These are phyloP conservation scores for Tragelaphus eurycerus DNA, from an alignment of 2,797 vertebrate species.

Conservation along the genomic window DNA sequence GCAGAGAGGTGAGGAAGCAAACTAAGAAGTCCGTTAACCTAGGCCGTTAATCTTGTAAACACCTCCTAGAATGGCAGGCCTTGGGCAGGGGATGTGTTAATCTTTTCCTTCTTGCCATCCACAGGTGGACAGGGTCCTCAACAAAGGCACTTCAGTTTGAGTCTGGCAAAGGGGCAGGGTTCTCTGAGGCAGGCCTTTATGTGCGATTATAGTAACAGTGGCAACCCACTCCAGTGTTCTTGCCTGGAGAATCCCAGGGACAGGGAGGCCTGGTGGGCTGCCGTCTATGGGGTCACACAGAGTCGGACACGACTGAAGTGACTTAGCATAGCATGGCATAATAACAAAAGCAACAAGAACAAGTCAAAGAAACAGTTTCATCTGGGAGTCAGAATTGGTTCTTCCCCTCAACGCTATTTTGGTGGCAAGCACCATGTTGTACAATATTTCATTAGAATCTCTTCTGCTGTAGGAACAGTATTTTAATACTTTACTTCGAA, in stretches of 20 bases:
- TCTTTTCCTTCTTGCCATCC: background rate
- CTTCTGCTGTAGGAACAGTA: background rate
- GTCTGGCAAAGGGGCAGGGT: background rate
- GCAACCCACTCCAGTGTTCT: too few species aligned
- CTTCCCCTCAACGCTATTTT: background rate
- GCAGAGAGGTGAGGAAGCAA: background rate
- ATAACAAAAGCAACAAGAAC: background rate
- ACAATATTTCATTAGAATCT: background rate
- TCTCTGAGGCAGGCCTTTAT: background rate
- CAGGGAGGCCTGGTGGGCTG: too few species aligned
- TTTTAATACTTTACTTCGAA: background rate
- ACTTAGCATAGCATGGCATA: background rate
- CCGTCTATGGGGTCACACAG: too few species aligned
- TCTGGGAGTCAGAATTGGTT: background rate
- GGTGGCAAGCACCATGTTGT: background rate
- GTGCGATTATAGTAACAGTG: background rate
- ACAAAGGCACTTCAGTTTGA: background rate
- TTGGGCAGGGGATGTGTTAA: background rate
- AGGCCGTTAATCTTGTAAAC: accelerated
- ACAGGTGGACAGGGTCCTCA: background rate
- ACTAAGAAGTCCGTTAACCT: background rate
- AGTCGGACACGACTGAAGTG: too few species aligned
- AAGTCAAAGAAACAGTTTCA: background rate
- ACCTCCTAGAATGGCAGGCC: background rate
- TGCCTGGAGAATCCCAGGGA: too few species aligned